These are phyloP conservation scores for Caenorhabditis wallacei DNA, from an alignment of 2,888 invertebrate genomes.

Conservation along the genomic window DNA sequence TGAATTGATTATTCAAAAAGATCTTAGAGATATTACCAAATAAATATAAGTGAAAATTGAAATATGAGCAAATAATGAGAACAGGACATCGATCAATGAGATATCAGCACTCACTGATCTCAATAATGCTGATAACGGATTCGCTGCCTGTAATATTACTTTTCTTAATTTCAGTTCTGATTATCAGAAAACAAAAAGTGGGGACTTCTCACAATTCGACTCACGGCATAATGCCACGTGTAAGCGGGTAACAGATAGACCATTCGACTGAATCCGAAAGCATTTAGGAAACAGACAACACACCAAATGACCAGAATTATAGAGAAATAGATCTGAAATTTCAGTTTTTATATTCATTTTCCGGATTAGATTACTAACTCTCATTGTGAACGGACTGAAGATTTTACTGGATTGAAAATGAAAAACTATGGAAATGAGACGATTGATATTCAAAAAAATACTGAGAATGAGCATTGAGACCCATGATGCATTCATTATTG, in stretches of 20 bases:
- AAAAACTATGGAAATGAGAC: slow-evolving; percentile 67
- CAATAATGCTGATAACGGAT: slow-evolving; percentile 24
- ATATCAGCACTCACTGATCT: slow-evolving; percentile 63
- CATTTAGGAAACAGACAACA: slow-evolving; percentile 58
- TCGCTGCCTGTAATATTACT: slow-evolving; percentile 1
- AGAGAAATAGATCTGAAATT: slow-evolving; percentile 60
- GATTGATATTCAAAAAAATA: slow-evolving; percentile 69
- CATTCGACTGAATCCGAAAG: slow-evolving; percentile 61
- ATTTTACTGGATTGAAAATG: slow-evolving; percentile 53
- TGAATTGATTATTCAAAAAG: neutral
- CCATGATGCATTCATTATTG: slow-evolving; percentile 70
- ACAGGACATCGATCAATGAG: slow-evolving; percentile 63
- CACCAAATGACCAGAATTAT: slow-evolving; percentile 54
- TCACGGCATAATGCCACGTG: slow-evolving; percentile 71
- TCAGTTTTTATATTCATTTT: neutral
- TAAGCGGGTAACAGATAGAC: slow-evolving; percentile 69
- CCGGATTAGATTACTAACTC: slow-evolving; percentile 28
- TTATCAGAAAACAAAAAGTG: neutral
- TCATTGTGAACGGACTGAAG: slow-evolving; percentile 52
- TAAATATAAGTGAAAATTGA: slow-evolving; percentile 67
- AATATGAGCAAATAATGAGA: slow-evolving; percentile 61
- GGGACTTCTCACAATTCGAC: slow-evolving; percentile 46
- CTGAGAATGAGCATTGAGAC: slow-evolving; percentile 67
- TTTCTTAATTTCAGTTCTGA: neutral
- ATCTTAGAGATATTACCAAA: slow-evolving; percentile 24